Conservation (phyloP, 2,113 vertebrate species). For the Coracopsis vasa region DNA sequence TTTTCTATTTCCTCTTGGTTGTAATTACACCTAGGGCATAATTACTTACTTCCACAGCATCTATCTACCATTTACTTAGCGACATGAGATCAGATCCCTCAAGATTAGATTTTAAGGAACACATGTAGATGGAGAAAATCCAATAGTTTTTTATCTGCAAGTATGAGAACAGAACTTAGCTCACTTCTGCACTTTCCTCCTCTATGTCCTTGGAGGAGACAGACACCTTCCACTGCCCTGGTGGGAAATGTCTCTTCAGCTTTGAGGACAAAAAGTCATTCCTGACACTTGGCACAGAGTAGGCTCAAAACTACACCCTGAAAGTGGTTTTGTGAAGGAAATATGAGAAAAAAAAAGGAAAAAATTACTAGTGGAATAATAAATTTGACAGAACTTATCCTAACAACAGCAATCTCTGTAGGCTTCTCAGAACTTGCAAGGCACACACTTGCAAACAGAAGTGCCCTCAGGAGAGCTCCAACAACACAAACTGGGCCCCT, state of each 20-base stretch:
- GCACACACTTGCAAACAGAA: constrained; percentile 31
- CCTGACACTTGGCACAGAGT: neutral
- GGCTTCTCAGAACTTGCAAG: constrained; percentile 18
- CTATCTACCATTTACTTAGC: neutral
- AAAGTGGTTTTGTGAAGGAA: constrained; percentile 16
- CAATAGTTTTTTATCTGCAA: neutral
- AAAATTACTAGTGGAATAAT: neutral
- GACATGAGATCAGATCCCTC: neutral
- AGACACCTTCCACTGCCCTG: neutral
- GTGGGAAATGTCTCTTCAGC: neutral
- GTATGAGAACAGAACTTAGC: neutral
- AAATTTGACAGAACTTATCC: constrained; percentile 3
- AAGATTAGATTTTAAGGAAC: neutral
- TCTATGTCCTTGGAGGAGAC: neutral
- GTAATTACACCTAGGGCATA: neutral
- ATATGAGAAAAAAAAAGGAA: neutral
- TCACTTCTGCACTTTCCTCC: neutral
- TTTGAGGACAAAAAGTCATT: neutral
- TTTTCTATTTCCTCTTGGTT: neutral
- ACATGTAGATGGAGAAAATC: neutral
- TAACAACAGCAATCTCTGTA: constrained; percentile 31
- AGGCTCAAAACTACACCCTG: constrained; percentile 7
- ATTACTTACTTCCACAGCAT: neutral
- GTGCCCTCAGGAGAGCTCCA: constrained; percentile 9
- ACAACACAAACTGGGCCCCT: constrained; percentile 49